phyloP scores from a whole-genome alignment of 1,140 invertebrate genomes.

The Asbolus verrucosus region DNA sequence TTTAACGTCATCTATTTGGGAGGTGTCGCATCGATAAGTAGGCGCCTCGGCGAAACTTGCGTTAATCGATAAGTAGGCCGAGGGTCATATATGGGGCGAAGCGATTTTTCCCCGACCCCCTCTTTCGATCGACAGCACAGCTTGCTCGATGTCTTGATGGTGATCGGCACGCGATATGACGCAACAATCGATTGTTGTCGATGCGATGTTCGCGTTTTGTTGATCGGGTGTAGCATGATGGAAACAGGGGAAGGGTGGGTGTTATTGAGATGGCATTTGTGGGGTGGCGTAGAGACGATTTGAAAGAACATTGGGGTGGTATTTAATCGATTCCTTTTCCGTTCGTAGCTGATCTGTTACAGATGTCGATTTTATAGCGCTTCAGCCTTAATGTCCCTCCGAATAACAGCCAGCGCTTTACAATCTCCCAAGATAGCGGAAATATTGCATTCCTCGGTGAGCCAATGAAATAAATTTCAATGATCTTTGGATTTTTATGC shows the following conservation, averaged over 20 bases:
- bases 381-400: constrained; percentile 56
- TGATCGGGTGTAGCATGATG: too few species aligned
- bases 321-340: constrained; percentile 20
- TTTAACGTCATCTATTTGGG: constrained; percentile 46
- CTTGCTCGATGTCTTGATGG: too few species aligned
- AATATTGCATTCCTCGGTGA: too few species aligned
- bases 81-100: not conserved
- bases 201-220: constrained; percentile 13
- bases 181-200: constrained; percentile 6
- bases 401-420: constrained; percentile 57
- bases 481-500: too few species aligned
- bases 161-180: not conserved
- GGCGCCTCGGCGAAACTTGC: not conserved
- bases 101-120: not conserved
- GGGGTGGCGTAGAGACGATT: constrained; percentile 44
- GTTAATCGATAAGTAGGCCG: not conserved
- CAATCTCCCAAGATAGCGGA: too few species aligned
- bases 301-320: constrained; percentile 32
- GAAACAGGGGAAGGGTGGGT: constrained; percentile 7
- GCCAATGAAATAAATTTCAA: too few species aligned
- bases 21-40: constrained; percentile 10
- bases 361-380: constrained; percentile 41
- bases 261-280: constrained; percentile 17
- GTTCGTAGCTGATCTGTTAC: constrained; percentile 6
- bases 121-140: too few species aligned